phyloP scores from a whole-genome alignment of 2,113 vertebrate species.

The Apaloderma vittatum region DNA sequence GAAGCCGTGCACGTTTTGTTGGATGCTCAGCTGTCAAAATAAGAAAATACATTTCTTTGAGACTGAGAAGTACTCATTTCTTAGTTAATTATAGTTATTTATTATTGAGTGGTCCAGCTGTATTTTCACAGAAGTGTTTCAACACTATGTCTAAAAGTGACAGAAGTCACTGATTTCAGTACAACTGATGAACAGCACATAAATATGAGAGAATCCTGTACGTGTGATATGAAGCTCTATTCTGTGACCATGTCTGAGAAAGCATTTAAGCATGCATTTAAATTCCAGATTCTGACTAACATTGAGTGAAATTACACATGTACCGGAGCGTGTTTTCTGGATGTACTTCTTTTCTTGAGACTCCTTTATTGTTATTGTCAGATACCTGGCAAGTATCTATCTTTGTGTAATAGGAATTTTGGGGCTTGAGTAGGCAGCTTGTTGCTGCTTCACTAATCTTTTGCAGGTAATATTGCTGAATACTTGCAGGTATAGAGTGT shows the following conservation, averaged over 20 bases:
- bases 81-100: background rate
- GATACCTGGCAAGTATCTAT: background rate
- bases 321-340: background rate
- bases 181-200: background rate
- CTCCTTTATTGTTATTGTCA: background rate
- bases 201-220: background rate
- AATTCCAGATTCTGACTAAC: background rate
- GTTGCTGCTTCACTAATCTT: background rate
- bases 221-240: background rate
- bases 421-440: background rate
- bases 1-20: background rate
- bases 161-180: background rate
- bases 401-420: background rate
- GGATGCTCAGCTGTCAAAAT: background rate
- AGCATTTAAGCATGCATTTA: background rate
- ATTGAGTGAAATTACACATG: background rate
- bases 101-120: background rate
- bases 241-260: background rate
- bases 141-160: background rate
- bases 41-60: background rate
- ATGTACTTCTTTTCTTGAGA: background rate
- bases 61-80: background rate
- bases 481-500: background rate
- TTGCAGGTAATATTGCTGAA: background rate
- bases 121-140: background rate